Percentiles rank a stretch among this genome's conserved stretches.
These are phyloP conservation scores for Piaya cayana DNA, from an alignment of 2,113 vertebrate species.

Conservation along the genomic window DNA sequence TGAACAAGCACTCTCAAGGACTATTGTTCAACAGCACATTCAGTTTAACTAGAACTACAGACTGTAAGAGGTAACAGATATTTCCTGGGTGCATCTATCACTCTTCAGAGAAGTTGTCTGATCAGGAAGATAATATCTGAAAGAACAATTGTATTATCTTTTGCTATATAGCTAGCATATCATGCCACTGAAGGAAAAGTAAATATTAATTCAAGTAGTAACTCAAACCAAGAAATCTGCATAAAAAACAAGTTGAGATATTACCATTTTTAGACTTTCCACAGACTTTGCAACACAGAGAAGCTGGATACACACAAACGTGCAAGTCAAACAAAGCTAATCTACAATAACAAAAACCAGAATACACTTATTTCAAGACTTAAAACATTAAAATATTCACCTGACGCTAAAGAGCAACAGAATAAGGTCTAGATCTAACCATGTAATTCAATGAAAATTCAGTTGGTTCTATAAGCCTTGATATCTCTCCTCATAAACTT, in stretches of 20 bases:
- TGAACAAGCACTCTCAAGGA: slow-evolving; percentile 27
- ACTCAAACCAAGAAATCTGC: neutral
- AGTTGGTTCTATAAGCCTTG: neutral
- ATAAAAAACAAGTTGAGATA: neutral
- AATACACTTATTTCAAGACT: neutral
- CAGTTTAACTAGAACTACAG: slow-evolving; percentile 14
- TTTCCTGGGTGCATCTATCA: slow-evolving; percentile 4
- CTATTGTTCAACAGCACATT: slow-evolving; percentile 17
- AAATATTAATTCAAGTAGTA: neutral
- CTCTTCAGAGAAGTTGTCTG: slow-evolving; percentile 1
- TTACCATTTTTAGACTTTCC: neutral
- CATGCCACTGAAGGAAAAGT: neutral
- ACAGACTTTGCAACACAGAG: slow-evolving; percentile 1
- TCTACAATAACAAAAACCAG: slow-evolving; percentile 27
- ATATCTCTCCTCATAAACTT: neutral
- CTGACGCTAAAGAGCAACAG: neutral
- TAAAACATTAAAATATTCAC: slow-evolving; percentile 8
- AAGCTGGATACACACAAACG: slow-evolving; percentile 18
- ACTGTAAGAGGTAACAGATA: slow-evolving; percentile 16
- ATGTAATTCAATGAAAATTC: neutral
- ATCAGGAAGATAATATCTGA: neutral
- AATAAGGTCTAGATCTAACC: neutral
- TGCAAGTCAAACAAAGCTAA: slow-evolving; percentile 34
- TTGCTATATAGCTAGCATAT: neutral
- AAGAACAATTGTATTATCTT: slow-evolving; percentile 23